Evolutionary conservation across 2,113 vertebrate genomes (phyloP).

Genomic region (Eclectus roratus): DNA sequence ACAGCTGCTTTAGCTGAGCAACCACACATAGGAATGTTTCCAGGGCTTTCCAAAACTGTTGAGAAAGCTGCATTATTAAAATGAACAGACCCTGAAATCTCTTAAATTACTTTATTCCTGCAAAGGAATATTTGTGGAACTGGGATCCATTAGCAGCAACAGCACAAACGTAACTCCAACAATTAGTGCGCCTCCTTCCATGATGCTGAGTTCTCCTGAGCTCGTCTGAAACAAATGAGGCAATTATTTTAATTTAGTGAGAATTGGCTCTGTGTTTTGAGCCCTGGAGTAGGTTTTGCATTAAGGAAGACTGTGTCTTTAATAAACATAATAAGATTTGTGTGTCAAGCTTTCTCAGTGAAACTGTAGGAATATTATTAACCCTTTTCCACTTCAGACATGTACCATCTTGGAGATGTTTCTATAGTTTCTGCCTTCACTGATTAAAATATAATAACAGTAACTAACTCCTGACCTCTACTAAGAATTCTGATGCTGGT

Average conservation of each 20-base stretch:
- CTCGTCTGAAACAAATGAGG: neutral
- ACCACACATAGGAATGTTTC: neutral
- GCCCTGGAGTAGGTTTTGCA: neutral
- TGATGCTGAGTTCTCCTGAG: neutral
- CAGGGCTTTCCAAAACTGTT: neutral
- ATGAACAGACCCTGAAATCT: neutral
- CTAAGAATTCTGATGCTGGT: neutral
- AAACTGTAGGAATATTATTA: neutral
- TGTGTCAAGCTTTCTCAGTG: neutral
- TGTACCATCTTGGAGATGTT: neutral
- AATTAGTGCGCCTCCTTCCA: neutral
- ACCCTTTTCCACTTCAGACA: neutral
- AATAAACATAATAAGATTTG: neutral
- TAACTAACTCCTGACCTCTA: neutral
- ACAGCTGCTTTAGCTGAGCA: neutral
- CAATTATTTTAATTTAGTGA: conserved; percentile 24
- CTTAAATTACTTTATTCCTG: neutral
- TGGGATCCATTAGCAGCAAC: neutral
- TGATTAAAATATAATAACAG: neutral
- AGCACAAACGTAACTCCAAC: neutral
- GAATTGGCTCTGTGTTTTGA: neutral
- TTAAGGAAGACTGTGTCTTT: neutral
- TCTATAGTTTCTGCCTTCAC: neutral
- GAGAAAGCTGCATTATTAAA: neutral
- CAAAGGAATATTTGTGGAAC: neutral